These are phyloP conservation scores for silkworm (Bombyx mori) DNA, from an alignment of 1,140 invertebrate species.

Conservation along the genomic window ASM3026992v2 NC_085112.1:1755001-1755500, in stretches of 20 bases:
- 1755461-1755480: too few species aligned
- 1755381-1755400: too few species aligned
- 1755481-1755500: too few species aligned
- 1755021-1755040: constrained; percentile 7
- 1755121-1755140: constrained; percentile 12
- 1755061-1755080: neutral
- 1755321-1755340: too few species aligned
- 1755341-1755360: too few species aligned
- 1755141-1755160: constrained; percentile 57
- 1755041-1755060: neutral
- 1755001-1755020: constrained; percentile 65
- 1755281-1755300: constrained; percentile 20
- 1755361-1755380: too few species aligned
- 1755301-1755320: constrained; percentile 22
- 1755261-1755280: constrained; percentile 12
- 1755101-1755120: neutral
- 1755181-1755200: too few species aligned
- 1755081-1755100: neutral
- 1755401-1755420: too few species aligned
- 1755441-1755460: too few species aligned
- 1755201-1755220: neutral
- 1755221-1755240: constrained; percentile 12
- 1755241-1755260: constrained; percentile 1
- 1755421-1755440: too few species aligned
- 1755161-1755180: constrained; percentile 3